These are phyloP conservation scores for Rotaria macrura DNA, from an alignment of 2,888 invertebrate genomes.

Conservation along the genomic window DNA sequence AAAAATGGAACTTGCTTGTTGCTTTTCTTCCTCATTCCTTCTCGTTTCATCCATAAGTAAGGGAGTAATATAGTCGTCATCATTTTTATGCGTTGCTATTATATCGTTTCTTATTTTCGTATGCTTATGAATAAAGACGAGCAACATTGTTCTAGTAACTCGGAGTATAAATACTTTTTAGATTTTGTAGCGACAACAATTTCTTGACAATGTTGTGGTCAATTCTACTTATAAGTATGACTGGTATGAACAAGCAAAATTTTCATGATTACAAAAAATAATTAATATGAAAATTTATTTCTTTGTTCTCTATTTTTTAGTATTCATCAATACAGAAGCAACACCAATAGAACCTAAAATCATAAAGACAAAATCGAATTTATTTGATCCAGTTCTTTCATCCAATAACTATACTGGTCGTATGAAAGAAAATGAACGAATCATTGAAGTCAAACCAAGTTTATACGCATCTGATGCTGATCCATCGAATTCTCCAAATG, in stretches of 20 bases:
- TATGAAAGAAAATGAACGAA: background rate
- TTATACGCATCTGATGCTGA: background rate
- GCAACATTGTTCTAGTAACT: background rate
- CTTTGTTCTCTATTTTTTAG: background rate
- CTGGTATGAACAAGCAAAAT: background rate
- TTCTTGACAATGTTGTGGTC: background rate
- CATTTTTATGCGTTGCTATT: background rate
- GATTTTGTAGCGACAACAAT: background rate
- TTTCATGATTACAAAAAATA: no score
- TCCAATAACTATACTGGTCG: background rate
- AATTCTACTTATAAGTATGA: no score
- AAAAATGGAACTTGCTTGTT: background rate
- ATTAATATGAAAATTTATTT: no score
- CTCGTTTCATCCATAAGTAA: background rate
- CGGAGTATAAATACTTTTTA: background rate
- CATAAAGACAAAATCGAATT: background rate
- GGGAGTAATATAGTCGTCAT: background rate
- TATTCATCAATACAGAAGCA: background rate
- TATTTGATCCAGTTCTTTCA: background rate
- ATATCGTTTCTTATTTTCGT: background rate
- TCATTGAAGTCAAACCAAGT: background rate
- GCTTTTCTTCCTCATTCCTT: background rate
- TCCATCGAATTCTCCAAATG: background rate
- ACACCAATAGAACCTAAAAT: background rate
- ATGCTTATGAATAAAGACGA: no score